phyloP scores from a whole-genome alignment of 2,797 vertebrate genomes.

The Sus cebifrons region DNA sequence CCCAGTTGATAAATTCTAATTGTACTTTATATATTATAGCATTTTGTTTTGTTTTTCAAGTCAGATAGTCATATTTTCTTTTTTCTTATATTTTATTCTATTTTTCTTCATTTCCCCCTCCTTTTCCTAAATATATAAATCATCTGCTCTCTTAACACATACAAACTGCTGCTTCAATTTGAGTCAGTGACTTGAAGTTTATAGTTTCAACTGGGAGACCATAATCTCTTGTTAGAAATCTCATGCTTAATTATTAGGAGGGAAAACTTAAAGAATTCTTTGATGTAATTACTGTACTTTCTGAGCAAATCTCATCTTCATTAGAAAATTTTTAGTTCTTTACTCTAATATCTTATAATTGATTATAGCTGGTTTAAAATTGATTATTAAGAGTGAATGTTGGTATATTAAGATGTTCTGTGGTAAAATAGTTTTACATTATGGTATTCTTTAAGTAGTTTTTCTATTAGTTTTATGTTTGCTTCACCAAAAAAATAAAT shows the following conservation, averaged over 20 bases:
- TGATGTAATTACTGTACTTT: constrained; percentile 32
- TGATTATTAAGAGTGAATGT: constrained; percentile 53
- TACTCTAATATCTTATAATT: neutral
- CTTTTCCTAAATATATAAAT: constrained; percentile 45
- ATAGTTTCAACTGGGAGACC: neutral
- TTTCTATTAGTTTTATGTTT: constrained; percentile 45
- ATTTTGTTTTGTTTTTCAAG: constrained; percentile 23
- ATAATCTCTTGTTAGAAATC: constrained; percentile 65
- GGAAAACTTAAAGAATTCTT: constrained; percentile 43
- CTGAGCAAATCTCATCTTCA: constrained; percentile 53
- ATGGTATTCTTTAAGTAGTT: constrained; percentile 28
- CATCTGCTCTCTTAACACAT: constrained; percentile 4
- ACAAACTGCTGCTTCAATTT: constrained; percentile 63
- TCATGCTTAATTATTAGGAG: constrained; percentile 22
- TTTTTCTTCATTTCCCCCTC: constrained; percentile 9
- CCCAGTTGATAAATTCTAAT: constrained; percentile 41
- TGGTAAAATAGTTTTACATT: constrained; percentile 30
- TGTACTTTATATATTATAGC: constrained; percentile 26
- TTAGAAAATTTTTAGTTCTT: constrained; percentile 64
- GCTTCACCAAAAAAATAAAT: constrained; percentile 48
- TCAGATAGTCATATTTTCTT: neutral
- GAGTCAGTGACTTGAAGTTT: constrained; percentile 56
- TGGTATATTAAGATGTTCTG: constrained; percentile 50
- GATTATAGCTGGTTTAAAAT: constrained; percentile 47
- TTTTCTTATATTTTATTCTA: constrained; percentile 35